A percentile compares a stretch with the other conserved stretches of the same genome.
Evolutionary conservation across 2,113 vertebrate genomes (phyloP).

Genomic region (Grammomys dolichurus): DNA sequence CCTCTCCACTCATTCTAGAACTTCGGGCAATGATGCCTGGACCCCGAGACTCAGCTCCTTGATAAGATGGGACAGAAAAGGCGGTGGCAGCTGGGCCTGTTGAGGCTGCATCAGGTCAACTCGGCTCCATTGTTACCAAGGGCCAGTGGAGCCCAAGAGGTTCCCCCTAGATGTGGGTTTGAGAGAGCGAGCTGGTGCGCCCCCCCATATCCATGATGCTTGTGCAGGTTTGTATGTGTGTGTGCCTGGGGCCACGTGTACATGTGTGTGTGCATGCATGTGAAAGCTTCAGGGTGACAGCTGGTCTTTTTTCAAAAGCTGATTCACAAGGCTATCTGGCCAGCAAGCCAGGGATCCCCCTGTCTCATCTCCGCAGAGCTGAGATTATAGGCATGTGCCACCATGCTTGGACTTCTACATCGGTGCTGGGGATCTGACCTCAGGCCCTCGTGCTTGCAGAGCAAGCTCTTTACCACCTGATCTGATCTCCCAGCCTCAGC

Average conservation of each 20-base stretch:
- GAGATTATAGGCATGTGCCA: not conserved
- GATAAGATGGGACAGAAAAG: not conserved
- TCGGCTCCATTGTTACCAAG: accelerated
- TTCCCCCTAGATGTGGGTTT: not conserved
- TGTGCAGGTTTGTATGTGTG: not conserved
- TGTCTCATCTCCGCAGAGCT: too few relatives aligned
- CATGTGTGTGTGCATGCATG: not conserved
- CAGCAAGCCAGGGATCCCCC: not conserved
- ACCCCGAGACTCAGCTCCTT: conserved; percentile 16
- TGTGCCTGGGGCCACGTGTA: not conserved
- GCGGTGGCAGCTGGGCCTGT: not conserved
- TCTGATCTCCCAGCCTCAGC: too few relatives aligned
- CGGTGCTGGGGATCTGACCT: not conserved
- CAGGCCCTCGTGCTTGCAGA: not conserved
- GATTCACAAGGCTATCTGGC: not conserved
- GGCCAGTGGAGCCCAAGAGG: not conserved
- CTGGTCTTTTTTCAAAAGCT: not conserved
- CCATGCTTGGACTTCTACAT: not conserved
- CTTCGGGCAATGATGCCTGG: not conserved
- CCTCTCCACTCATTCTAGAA: not conserved
- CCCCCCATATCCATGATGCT: not conserved
- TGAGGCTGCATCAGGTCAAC: not conserved
- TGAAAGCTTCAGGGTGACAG: too few relatives aligned
- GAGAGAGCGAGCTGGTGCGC: not conserved
- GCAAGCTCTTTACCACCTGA: not conserved